phyloP scores from a whole-genome alignment of 2,113 vertebrate genomes.

The Propithecus coquereli region DNA sequence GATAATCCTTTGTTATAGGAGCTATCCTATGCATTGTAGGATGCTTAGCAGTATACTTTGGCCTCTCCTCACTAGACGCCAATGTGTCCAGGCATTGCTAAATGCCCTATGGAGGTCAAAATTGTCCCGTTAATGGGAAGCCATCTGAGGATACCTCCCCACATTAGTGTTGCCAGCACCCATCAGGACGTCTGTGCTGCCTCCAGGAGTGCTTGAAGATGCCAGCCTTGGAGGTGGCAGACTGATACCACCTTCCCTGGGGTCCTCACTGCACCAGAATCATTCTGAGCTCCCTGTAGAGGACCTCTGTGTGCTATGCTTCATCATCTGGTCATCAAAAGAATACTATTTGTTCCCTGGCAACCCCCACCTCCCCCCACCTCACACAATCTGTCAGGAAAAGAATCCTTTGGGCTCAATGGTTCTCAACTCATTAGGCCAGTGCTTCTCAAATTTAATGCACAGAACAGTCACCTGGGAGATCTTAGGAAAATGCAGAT shows the following conservation, averaged over 20 bases:
- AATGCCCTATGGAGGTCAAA: neutral
- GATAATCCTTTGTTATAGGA: neutral
- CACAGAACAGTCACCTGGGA: neutral
- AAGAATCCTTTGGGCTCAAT: neutral
- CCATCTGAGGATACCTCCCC: neutral
- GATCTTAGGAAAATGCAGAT: neutral
- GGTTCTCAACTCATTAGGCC: neutral
- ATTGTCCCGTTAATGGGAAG: neutral
- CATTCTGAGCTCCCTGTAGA: neutral
- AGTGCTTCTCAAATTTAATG: neutral
- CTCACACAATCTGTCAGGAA: neutral
- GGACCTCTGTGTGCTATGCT: neutral
- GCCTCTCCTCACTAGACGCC: neutral
- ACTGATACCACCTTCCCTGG: neutral
- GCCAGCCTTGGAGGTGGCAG: neutral
- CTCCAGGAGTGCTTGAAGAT: neutral
- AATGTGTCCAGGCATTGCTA: neutral
- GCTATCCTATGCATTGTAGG: neutral
- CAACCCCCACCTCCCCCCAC: neutral
- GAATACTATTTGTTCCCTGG: neutral
- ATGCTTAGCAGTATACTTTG: neutral
- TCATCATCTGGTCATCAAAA: neutral
- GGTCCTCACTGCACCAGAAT: too few relatives aligned
- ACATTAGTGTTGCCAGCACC: rapidly evolving
- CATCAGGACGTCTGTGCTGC: neutral